A percentile compares a stretch with the other conserved stretches of the same genome.
Evolutionary conservation across 2,113 vertebrate genomes (phyloP).

Genomic region (Zosterops japonicus): DNA sequence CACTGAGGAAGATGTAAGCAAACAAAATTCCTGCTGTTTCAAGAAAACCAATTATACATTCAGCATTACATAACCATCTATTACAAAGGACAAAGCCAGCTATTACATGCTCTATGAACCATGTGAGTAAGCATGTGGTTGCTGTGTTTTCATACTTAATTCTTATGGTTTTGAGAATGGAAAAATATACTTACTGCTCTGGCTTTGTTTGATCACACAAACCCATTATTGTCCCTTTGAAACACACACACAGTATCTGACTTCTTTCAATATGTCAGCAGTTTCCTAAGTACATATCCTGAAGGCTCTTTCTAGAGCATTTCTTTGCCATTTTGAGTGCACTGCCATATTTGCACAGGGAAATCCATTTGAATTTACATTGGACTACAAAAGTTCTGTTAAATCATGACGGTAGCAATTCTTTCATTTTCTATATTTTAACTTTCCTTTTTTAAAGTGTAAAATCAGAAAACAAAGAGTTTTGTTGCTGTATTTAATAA

Average conservation of each 20-base stretch:
- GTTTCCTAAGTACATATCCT: background rate
- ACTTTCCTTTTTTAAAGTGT: background rate
- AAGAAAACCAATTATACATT: background rate
- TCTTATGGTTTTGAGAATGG: constrained; percentile 15
- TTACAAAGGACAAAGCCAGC: constrained; percentile 34
- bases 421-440: background rate
- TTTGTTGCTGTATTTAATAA: background rate
- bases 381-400: background rate
- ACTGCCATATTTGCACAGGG: background rate
- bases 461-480: background rate
- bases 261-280: background rate
- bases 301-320: background rate
- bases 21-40: background rate
- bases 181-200: constrained; percentile 28
- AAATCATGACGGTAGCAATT: background rate
- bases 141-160: constrained; percentile 26
- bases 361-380: background rate
- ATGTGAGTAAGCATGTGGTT: constrained; percentile 49
- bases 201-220: background rate
- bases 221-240: background rate
- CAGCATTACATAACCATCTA: background rate
- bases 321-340: background rate
- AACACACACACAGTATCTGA: background rate
- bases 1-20: background rate
- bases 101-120: constrained; percentile 31